Evolutionary conservation across 2,888 invertebrate species (phyloP).

Genomic region (Coelopa pilipes): DNA sequence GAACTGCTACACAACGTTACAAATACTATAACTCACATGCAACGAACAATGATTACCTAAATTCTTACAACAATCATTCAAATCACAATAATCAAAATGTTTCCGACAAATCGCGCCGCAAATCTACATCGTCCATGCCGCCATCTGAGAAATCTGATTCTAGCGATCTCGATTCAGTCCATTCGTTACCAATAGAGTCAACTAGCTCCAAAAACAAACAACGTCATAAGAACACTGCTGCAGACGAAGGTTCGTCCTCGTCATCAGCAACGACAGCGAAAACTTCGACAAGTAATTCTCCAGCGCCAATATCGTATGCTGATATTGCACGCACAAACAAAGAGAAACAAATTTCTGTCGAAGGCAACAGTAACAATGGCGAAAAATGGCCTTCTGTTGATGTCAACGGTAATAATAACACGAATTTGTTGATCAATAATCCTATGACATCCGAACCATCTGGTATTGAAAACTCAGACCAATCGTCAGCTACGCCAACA

Average conservation of each 20-base stretch:
- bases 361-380: conserved; percentile 20
- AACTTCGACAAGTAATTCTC: conserved; percentile 36
- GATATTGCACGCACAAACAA: conserved; percentile 76
- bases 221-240: conserved; percentile 35
- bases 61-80: conserved; percentile 7
- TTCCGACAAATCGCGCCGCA: conserved; percentile 68
- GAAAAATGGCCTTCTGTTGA: conserved; percentile 53
- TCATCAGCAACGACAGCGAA: conserved; percentile 42
- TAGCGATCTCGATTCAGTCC: conserved; percentile 84
- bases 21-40: conserved; percentile 38
- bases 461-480: background rate
- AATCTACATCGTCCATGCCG: conserved; percentile 82
- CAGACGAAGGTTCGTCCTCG: conserved; percentile 1
- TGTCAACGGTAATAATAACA: conserved; percentile 39
- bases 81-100: conserved; percentile 31
- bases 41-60: conserved; percentile 12
- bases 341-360: conserved; percentile 45
- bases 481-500: conserved; percentile 28
- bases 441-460: background rate
- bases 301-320: conserved; percentile 75
- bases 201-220: conserved; percentile 43
- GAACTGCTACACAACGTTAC: conserved; percentile 41
- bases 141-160: conserved; percentile 88
- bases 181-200: conserved; percentile 79
- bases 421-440: background rate